A percentile compares a stretch with the other conserved stretches of the same genome.
phyloP scores from a whole-genome alignment of 2,113 vertebrate genomes.

The Indri indri region DNA sequence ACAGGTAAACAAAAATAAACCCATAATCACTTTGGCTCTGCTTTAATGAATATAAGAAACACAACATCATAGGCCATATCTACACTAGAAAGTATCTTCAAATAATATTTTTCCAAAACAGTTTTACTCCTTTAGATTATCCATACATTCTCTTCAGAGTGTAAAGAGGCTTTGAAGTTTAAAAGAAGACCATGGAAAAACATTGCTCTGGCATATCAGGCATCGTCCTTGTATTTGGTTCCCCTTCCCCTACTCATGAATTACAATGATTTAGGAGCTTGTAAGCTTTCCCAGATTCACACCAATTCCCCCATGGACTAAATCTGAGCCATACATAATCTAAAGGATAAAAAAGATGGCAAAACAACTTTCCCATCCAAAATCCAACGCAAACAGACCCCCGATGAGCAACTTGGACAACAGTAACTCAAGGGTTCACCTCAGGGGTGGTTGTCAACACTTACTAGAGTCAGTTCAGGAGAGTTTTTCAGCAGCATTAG shows the following conservation, averaged over 20 bases:
- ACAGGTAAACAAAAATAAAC: not conserved
- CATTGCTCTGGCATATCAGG: slow-evolving; percentile 67
- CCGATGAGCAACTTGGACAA: slow-evolving; percentile 54
- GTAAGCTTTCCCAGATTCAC: slow-evolving; percentile 78
- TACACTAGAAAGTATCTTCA: not conserved
- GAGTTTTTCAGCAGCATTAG: slow-evolving; percentile 35
- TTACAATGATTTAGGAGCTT: slow-evolving; percentile 68
- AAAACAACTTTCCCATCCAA: slow-evolving; percentile 69
- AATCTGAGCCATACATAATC: slow-evolving; percentile 78
- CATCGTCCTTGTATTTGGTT: not conserved
- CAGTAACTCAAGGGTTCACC: slow-evolving; percentile 43
- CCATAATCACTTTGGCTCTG: not conserved
- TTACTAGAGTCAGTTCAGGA: slow-evolving; percentile 35
- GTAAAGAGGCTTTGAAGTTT: not conserved
- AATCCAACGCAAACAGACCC: slow-evolving; percentile 78
- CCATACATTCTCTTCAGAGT: not conserved
- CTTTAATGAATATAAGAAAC: not conserved
- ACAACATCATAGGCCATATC: not conserved
- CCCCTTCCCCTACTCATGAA: slow-evolving; percentile 56
- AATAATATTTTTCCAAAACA: slow-evolving; percentile 14
- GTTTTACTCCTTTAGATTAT: slow-evolving; percentile 33
- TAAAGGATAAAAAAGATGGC: slow-evolving; percentile 77
- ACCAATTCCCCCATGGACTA: slow-evolving; percentile 77
- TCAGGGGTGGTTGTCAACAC: slow-evolving; percentile 63
- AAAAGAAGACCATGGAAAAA: slow-evolving; percentile 6